Evolutionary conservation across 2,797 vertebrate species (phyloP), one percentile per base, ranked within the genome.

Genomic region (Lepilemur septentrionalis): DNA sequence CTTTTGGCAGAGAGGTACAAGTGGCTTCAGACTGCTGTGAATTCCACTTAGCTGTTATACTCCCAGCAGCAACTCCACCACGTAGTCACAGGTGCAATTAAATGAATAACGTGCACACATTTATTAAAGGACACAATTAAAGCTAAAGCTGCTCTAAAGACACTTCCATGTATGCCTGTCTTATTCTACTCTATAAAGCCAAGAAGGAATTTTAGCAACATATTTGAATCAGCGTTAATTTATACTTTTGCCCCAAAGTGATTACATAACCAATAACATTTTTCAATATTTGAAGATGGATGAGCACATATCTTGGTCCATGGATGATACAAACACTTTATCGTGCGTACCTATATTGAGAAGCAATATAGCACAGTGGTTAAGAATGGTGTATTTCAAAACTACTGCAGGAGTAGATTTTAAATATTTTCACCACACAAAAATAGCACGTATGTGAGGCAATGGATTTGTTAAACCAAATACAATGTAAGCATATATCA

Each of bases 81-180:
- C 7, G 3, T 2, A 15, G n/a, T 22, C 35, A 82, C 73, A 81
- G 90, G 70, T 80, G 48, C 52, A 85, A 52, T 67, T 91, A 85
- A 80, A 79, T 89, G 86, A 89, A 78, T 76, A 69, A 86, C 7
- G 46, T 57, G 50, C 23, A 59, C 32, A 11, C 20, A 61, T 82
- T 93, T 83, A 72, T 69, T 91, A 81, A 94, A 38, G 55, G 73
- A 22, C 90, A 88, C 28, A 23, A 78, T 20, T 41, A 85, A 69
- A 88, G 57, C 75, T 50, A 76, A 75, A 17, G 22, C 22, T 5
- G 18, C 30, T 7, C 32, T 65, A 32, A 67, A 35, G 67, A 89
- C 41, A 67, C 30, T 35, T 80, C 30, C 43, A 48, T 14, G 57
- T 91, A 48, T n/a, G 18, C 22, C 67, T 41, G 48, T 28, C 67